Conservation (phyloP, 30 jellyfish, hydroid and myxozoan genomes). For the Pelagia noctiluca region DNA sequence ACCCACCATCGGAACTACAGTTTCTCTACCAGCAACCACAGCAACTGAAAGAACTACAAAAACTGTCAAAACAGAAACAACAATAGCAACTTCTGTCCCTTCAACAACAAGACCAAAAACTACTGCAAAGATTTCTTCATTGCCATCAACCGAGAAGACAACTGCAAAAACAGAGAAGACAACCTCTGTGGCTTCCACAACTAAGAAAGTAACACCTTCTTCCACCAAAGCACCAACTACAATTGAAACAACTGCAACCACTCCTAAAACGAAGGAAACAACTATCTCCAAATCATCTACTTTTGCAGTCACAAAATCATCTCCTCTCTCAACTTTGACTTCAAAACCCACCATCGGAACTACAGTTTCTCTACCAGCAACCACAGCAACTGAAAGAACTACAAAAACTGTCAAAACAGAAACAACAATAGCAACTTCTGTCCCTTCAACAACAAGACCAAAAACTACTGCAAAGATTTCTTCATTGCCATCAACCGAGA, state of each 20-base stretch:
- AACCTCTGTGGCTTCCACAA: not conserved
- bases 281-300: not conserved
- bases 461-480: too few relatives aligned
- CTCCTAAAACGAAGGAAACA: not conserved
- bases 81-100: not conserved
- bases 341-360: too few relatives aligned
- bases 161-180: not conserved
- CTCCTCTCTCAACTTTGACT: too few relatives aligned
- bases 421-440: too few relatives aligned
- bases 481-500: too few relatives aligned
- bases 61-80: not conserved
- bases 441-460: too few relatives aligned
- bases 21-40: not conserved
- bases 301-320: too few relatives aligned
- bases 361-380: too few relatives aligned
- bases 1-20: not conserved
- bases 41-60: too few relatives aligned
- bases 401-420: too few relatives aligned
- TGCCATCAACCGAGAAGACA: not conserved
- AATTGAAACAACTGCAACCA: not conserved
- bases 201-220: not conserved
- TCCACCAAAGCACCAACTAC: not conserved
- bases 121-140: not conserved
- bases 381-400: too few relatives aligned
- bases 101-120: not conserved